Conservation (phyloP, 2,113 vertebrate species). For the Heterocephalus glaber region DNA sequence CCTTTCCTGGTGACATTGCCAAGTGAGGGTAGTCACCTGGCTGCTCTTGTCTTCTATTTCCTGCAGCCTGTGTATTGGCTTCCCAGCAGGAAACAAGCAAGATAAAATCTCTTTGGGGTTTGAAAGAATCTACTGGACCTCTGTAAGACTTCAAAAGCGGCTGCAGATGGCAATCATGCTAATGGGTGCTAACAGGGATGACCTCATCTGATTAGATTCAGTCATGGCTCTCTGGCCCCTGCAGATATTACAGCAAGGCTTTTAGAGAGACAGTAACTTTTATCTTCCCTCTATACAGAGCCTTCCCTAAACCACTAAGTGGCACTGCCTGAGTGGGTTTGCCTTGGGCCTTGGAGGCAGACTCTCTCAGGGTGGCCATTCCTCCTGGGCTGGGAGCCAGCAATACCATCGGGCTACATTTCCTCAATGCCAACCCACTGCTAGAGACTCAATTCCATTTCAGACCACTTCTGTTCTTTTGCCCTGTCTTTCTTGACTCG, state of each 20-base stretch:
- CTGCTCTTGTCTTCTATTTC: not conserved
- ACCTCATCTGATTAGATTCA: constrained; percentile 45
- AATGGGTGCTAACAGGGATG: constrained; percentile 32
- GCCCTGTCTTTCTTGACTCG: rapidly evolving
- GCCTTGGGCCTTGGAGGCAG: rapidly evolving
- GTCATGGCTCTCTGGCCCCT: not conserved
- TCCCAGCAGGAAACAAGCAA: not conserved
- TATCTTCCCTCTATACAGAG: not conserved
- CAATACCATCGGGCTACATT: not conserved
- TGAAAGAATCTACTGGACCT: constrained; percentile 34
- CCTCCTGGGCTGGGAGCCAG: rapidly evolving
- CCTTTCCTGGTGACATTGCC: not conserved
- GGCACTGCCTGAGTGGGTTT: not conserved
- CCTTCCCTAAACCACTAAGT: not conserved
- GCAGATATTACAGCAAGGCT: not conserved
- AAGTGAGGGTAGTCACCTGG: not conserved
- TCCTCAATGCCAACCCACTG: not conserved
- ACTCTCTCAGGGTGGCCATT: rapidly evolving
- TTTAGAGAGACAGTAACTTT: constrained; percentile 5
- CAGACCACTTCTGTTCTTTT: no score
- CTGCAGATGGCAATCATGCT: not conserved
- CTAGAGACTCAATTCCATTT: not conserved
- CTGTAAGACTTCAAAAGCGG: not conserved
- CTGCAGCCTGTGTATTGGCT: not conserved
- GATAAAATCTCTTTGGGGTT: not conserved